Evolutionary conservation across 1,140 invertebrate species (phyloP).

Genomic region (Drosophila truncata): DNA sequence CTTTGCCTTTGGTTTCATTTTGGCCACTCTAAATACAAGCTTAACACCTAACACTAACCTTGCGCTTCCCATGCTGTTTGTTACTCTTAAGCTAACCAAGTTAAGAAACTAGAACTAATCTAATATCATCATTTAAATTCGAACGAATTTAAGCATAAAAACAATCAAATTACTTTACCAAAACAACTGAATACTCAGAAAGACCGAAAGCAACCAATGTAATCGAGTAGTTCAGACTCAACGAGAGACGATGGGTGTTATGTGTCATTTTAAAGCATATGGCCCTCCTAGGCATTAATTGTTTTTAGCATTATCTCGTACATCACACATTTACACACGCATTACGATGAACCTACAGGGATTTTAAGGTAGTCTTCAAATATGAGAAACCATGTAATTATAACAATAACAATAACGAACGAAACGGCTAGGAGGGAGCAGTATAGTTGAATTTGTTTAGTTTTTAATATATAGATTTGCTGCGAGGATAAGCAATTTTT

Average conservation of each 20-base stretch:
- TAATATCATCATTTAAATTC: slow-evolving; percentile 81
- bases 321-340: slow-evolving; percentile 46
- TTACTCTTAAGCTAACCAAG: slow-evolving; percentile 33
- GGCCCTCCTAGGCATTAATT: slow-evolving; percentile 42
- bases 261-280: slow-evolving; percentile 47
- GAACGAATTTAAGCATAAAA: slow-evolving; percentile 82
- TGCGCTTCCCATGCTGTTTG: slow-evolving; percentile 63
- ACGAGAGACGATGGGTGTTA: slow-evolving; percentile 35
- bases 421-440: slow-evolving; percentile 22
- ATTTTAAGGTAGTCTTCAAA: slow-evolving; percentile 82
- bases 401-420: slow-evolving; percentile 25
- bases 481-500: slow-evolving; percentile 74
- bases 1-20: slow-evolving; percentile 34
- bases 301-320: slow-evolving; percentile 53
- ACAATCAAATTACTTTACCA: slow-evolving; percentile 81
- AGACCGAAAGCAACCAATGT: slow-evolving; percentile 42
- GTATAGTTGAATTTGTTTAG: slow-evolving; percentile 76
- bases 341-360: slow-evolving; percentile 81
- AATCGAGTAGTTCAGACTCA: slow-evolving; percentile 38
- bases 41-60: slow-evolving; percentile 31
- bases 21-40: slow-evolving; percentile 36
- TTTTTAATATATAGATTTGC: slow-evolving; percentile 61
- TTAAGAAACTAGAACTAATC: slow-evolving; percentile 55
- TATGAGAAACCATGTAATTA: slow-evolving; percentile 54
- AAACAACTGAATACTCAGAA: slow-evolving; percentile 53